Evolutionary conservation across 2,888 invertebrate genomes (phyloP).

Genomic region (Pollenia angustigena): DNA sequence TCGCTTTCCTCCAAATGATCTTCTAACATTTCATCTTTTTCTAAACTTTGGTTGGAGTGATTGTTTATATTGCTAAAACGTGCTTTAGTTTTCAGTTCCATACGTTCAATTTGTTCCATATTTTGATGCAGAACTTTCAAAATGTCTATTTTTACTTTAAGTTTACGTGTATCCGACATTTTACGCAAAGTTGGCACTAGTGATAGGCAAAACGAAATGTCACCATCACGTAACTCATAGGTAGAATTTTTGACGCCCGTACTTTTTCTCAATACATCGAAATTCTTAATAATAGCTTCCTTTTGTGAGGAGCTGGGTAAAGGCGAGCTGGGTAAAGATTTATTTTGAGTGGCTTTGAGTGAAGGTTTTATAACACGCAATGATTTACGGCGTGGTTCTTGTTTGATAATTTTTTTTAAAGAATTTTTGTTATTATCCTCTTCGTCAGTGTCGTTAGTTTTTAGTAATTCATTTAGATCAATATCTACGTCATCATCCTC

Average conservation of each 20-base stretch:
- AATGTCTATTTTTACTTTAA: slow-evolving; percentile 60
- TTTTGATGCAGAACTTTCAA: too few species aligned
- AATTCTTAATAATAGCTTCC: slow-evolving; percentile 51
- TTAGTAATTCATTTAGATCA: not conserved
- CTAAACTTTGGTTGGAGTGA: too few species aligned
- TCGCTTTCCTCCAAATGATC: too few species aligned
- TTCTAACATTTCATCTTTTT: too few species aligned
- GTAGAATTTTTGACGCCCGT: slow-evolving; percentile 14
- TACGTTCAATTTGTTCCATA: too few species aligned
- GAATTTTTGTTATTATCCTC: too few species aligned
- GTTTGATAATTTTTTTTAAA: too few species aligned
- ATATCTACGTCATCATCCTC: slow-evolving; percentile 19
- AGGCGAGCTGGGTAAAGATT: not conserved
- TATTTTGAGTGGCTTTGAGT: not conserved
- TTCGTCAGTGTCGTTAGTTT: too few species aligned
- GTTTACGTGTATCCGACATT: slow-evolving; percentile 46
- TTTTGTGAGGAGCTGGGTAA: not conserved
- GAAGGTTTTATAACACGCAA: not conserved
- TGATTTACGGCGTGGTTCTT: not conserved
- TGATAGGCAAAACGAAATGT: slow-evolving; percentile 64
- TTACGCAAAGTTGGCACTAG: slow-evolving; percentile 64
- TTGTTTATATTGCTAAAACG: too few species aligned
- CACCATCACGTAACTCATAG: slow-evolving; percentile 65
- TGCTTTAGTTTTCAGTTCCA: too few species aligned
- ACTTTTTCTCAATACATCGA: slow-evolving; percentile 43